Evolutionary conservation across 2,113 vertebrate genomes (phyloP).

Genomic region (Ceyx cyanopectus): DNA sequence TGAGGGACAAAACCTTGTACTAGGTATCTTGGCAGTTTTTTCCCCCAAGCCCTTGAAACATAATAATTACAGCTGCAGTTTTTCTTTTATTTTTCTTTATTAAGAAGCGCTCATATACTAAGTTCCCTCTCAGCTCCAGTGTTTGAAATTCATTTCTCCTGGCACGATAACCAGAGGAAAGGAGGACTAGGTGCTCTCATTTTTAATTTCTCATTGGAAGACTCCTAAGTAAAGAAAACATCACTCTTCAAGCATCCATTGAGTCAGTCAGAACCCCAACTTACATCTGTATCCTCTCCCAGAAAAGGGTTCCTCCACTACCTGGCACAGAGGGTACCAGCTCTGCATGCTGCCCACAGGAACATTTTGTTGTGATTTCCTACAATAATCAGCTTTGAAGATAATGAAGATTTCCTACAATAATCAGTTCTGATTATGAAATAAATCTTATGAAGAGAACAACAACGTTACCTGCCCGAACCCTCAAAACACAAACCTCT

Average conservation of each 20-base stretch:
- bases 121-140: background rate
- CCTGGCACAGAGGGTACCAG: no score
- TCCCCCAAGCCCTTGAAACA: background rate
- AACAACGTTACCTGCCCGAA: no score
- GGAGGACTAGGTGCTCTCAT: background rate
- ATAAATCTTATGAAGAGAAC: no score
- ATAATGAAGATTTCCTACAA: no score
- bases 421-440: no score
- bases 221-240: background rate
- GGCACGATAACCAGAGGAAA: background rate
- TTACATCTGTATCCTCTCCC: background rate
- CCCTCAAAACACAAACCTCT: no score
- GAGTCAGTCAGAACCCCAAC: background rate
- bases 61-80: constrained; percentile 13
- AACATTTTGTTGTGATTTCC: no score
- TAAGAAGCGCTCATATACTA: background rate
- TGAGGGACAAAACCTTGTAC: constrained; percentile 13
- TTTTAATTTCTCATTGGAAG: background rate
- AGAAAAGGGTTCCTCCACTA: background rate
- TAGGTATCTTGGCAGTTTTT: background rate
- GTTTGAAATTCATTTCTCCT: constrained; percentile 1
- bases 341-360: no score
- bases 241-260: background rate
- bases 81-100: background rate
- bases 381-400: no score